Evolutionary conservation across 2,113 vertebrate species (phyloP).

Genomic region (Sciurus niger): DNA sequence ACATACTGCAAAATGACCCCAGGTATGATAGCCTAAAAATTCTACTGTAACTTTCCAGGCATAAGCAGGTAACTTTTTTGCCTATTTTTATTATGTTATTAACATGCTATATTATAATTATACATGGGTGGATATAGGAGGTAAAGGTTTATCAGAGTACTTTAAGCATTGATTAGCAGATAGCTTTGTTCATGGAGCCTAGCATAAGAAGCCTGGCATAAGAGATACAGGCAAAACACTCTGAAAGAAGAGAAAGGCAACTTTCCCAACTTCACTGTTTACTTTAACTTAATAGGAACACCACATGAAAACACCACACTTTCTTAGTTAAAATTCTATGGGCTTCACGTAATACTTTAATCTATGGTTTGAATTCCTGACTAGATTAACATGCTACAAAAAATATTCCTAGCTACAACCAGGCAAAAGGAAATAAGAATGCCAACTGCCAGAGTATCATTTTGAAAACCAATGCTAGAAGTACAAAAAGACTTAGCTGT

Average conservation of each 20-base stretch:
- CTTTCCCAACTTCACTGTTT: not conserved
- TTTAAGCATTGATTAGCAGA: not conserved
- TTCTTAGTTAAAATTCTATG: not conserved
- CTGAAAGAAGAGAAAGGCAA: not conserved
- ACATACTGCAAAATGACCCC: not conserved
- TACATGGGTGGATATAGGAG: not conserved
- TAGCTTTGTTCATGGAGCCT: not conserved
- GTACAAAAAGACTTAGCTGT: not conserved
- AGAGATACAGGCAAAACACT: not conserved
- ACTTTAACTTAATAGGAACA: not conserved
- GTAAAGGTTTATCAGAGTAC: not conserved
- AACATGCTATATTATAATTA: not conserved
- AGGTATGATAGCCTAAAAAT: not conserved
- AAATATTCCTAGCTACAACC: not conserved
- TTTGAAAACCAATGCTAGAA: not conserved
- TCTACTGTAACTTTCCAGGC: not conserved
- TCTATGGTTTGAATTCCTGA: not conserved
- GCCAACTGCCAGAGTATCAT: not conserved
- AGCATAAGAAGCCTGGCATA: not conserved
- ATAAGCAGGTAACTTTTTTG: not conserved
- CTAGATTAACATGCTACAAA: not conserved
- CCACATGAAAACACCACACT: not conserved
- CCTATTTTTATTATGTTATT: not conserved
- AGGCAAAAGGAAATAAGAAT: not conserved
- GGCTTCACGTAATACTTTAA: slow-evolving; percentile 13